Evolutionary conservation across 2,888 invertebrate species (phyloP).

Genomic region (Andrena flavipes): DNA sequence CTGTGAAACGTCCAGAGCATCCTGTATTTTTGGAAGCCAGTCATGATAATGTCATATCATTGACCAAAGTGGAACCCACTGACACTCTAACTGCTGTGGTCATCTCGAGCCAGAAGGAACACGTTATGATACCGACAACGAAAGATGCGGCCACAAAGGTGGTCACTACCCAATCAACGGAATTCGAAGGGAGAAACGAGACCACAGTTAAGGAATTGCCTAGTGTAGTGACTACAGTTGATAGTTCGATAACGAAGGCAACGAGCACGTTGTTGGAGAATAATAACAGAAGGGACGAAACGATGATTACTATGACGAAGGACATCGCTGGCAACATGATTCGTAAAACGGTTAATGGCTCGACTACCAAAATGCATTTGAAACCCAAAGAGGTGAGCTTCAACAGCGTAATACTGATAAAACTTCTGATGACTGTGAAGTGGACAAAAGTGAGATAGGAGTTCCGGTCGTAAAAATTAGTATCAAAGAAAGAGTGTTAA

Average conservation of each 20-base stretch:
- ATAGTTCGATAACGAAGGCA: slow-evolving; percentile 71
- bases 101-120: slow-evolving; percentile 44
- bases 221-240: slow-evolving; percentile 68
- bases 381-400: slow-evolving; percentile 80
- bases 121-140: slow-evolving; percentile 34
- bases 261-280: slow-evolving; percentile 62
- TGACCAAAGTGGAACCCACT: slow-evolving; percentile 76
- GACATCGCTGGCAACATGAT: slow-evolving; percentile 64
- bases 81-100: slow-evolving; percentile 71
- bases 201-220: slow-evolving; percentile 41
- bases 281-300: slow-evolving; percentile 33
- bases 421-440: no score
- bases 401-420: no score
- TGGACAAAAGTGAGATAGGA: no score
- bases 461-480: no score
- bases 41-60: slow-evolving; percentile 69
- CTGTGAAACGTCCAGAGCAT: slow-evolving; percentile 72
- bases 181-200: slow-evolving; percentile 42
- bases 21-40: slow-evolving; percentile 79
- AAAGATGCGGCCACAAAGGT: slow-evolving; percentile 51
- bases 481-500: no score
- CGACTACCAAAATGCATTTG: slow-evolving; percentile 68
- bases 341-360: slow-evolving; percentile 66
- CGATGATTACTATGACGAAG: slow-evolving; percentile 68
- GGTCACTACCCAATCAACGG: slow-evolving; percentile 38